Evolutionary conservation across 2,888 invertebrate genomes (phyloP).

Genomic region (Panopea generosa): DNA sequence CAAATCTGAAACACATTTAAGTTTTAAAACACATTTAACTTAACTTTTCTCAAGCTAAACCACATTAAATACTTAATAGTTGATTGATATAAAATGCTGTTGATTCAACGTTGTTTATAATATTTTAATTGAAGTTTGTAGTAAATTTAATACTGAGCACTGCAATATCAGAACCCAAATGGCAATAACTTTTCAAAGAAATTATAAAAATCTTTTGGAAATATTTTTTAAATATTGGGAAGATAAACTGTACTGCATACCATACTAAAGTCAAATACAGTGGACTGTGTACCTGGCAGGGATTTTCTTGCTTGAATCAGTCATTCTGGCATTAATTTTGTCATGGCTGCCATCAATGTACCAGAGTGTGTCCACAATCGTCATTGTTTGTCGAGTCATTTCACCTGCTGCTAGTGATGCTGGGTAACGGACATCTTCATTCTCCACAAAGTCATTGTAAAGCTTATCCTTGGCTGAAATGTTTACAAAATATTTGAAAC

Average conservation of each 20-base stretch:
- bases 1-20: slow-evolving; percentile 21
- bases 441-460: slow-evolving; percentile 11
- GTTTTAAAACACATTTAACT: slow-evolving; percentile 8
- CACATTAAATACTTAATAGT: slow-evolving; percentile 4
- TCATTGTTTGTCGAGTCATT: slow-evolving; percentile 3
- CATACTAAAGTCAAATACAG: not conserved
- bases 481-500: slow-evolving; percentile 8
- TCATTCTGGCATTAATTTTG: slow-evolving; percentile 9
- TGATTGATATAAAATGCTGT: not conserved
- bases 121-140: slow-evolving; percentile 8
- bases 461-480: slow-evolving; percentile 5
- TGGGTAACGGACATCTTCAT: slow-evolving; percentile 6
- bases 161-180: slow-evolving; percentile 1
- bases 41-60: slow-evolving; percentile 5
- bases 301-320: slow-evolving; percentile 5
- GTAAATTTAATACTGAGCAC: slow-evolving; percentile 4
- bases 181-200: not conserved
- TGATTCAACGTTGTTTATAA: slow-evolving; percentile 8
- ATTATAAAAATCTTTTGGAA: not conserved
- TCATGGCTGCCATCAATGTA: slow-evolving; percentile 23
- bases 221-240: slow-evolving; percentile 1
- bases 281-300: slow-evolving; percentile 7
- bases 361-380: slow-evolving; percentile 10
- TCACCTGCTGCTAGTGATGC: not conserved
- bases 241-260: slow-evolving; percentile 8